Evolutionary conservation across 2,888 invertebrate genomes (phyloP).

Genomic region (Reticulitermes lucifugus): DNA sequence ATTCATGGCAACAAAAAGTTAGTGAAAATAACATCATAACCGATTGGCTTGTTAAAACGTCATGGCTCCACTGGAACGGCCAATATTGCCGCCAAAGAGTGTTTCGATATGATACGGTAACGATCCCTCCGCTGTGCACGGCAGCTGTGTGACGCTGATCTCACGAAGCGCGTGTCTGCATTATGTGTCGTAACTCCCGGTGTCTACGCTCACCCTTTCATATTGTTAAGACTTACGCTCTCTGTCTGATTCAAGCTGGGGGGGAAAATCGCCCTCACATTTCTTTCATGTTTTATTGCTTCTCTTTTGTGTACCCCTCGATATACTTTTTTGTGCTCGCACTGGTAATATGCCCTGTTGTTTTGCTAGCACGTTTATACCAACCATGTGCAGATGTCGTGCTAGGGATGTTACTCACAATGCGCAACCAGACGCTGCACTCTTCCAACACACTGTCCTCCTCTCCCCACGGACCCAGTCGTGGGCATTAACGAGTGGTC

Average conservation of each 20-base stretch:
- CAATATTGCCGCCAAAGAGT: too few species aligned
- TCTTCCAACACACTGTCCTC: neutral
- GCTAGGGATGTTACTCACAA: neutral
- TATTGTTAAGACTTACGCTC: neutral
- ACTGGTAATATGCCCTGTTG: neutral
- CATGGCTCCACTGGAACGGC: too few species aligned
- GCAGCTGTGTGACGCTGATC: neutral
- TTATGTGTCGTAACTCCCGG: neutral
- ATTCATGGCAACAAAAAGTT: too few species aligned
- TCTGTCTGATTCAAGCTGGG: neutral
- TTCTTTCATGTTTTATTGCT: neutral
- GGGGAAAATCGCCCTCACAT: neutral
- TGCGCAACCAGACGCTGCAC: neutral
- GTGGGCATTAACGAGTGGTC: too few species aligned
- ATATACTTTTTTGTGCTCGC: neutral
- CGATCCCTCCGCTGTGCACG: too few species aligned
- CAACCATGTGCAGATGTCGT: slow-evolving; percentile 5
- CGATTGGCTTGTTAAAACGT: too few species aligned
- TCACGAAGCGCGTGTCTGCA: neutral
- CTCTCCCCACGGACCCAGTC: neutral
- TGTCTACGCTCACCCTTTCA: neutral
- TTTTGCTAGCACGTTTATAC: neutral
- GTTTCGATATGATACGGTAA: too few species aligned
- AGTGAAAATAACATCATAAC: too few species aligned
- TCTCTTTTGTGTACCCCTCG: neutral